These are phyloP conservation scores for Caenorhabditis wallacei DNA, from an alignment of 2,888 invertebrate species.

Conservation along the genomic window DNA sequence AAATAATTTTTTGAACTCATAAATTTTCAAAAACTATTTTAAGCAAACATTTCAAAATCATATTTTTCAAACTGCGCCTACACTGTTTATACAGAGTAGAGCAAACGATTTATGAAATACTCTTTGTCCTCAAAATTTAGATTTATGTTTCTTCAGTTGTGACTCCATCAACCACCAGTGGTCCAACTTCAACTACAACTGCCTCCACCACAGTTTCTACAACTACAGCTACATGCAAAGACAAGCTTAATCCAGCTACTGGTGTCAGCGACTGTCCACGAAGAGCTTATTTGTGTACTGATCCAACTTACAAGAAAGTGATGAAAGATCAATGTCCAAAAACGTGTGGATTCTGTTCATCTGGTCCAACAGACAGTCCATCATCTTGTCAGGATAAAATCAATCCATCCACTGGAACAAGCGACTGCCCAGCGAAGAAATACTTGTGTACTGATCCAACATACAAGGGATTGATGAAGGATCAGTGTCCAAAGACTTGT, in stretches of 20 bases:
- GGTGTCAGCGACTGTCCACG: slow-evolving; percentile 27
- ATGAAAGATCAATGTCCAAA: slow-evolving; percentile 40
- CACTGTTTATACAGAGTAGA: neutral
- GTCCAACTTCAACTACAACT: neutral
- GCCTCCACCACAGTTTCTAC: slow-evolving; percentile 1
- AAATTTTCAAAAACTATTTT: no score
- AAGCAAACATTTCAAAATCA: no score
- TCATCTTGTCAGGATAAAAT: slow-evolving; percentile 3
- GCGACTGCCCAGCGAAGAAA: slow-evolving; percentile 23
- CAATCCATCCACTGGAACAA: slow-evolving; percentile 27
- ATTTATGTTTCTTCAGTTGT: neutral
- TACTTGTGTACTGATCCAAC: slow-evolving; percentile 37
- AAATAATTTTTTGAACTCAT: no score
- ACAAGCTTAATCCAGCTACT: slow-evolving; percentile 17
- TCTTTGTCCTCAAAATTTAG: no score
- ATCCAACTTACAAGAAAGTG: slow-evolving; percentile 19
- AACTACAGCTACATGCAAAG: slow-evolving; percentile 6
- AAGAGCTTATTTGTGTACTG: slow-evolving; percentile 13
- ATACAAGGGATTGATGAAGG: slow-evolving; percentile 52
- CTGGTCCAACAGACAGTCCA: neutral
- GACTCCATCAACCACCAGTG: neutral
- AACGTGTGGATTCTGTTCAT: slow-evolving; percentile 31
- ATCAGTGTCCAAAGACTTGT: slow-evolving; percentile 51
- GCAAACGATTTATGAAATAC: neutral
- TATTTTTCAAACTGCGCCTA: no score